A percentile compares a stretch with the other conserved stretches of the same genome.
Evolutionary conservation across 2,888 invertebrate genomes (phyloP).

Genomic region (Eugnorisma glareosa): DNA sequence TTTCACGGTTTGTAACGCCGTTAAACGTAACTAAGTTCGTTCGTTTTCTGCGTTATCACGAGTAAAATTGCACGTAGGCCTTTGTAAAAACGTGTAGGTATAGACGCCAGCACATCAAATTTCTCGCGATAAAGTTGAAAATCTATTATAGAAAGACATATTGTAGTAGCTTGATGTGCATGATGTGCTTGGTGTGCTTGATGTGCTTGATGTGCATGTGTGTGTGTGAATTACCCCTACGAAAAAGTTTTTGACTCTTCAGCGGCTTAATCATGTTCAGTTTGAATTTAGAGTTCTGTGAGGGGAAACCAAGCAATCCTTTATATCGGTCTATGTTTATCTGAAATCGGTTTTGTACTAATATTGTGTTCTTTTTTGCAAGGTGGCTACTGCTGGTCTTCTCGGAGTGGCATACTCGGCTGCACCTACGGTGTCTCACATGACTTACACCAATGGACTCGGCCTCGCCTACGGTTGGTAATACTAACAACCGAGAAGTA

Average conservation of each 20-base stretch:
- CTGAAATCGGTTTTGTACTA: background rate
- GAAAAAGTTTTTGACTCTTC: background rate
- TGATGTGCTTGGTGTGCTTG: too few species aligned
- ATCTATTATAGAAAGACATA: too few species aligned
- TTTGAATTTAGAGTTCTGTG: background rate
- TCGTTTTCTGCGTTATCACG: background rate
- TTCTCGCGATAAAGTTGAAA: too few species aligned
- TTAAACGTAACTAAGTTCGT: background rate
- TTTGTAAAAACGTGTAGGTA: background rate
- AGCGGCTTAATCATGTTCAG: background rate
- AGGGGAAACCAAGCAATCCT: background rate
- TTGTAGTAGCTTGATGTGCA: too few species aligned
- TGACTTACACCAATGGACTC: slow-evolving; percentile 90
- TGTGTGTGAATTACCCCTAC: background rate
- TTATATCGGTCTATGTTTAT: background rate
- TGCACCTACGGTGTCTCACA: slow-evolving; percentile 91
- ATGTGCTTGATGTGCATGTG: too few species aligned
- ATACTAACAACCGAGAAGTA: slow-evolving; percentile 59
- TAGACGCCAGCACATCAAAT: too few species aligned
- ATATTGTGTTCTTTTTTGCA: slow-evolving; percentile 39
- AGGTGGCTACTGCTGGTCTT: slow-evolving; percentile 89
- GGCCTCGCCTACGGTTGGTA: slow-evolving; percentile 91
- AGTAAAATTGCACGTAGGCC: background rate
- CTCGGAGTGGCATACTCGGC: slow-evolving; percentile 91
- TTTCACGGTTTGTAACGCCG: background rate